Percentiles rank a stretch among this genome's conserved stretches.
Conservation (phyloP, 2,113 vertebrate genomes). For the Apaloderma vittatum region DNA sequence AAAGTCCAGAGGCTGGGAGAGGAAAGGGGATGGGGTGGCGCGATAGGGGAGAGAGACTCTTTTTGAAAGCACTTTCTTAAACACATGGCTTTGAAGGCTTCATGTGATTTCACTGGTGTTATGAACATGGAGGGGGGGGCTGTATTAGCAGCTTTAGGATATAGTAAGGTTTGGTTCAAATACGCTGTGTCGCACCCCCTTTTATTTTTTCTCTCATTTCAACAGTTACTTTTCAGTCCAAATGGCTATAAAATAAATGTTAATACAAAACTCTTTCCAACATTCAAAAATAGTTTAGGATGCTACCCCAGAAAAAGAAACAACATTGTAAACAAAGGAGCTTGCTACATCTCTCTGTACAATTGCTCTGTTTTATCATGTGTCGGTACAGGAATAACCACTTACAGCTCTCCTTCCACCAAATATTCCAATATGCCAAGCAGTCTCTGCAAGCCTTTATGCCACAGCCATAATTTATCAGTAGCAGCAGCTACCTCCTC, state of each 20-base stretch:
- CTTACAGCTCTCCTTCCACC: slow-evolving; percentile 4
- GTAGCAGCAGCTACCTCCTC: slow-evolving; percentile 50
- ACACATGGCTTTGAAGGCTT: not conserved
- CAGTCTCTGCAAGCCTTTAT: slow-evolving; percentile 11
- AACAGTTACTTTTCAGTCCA: not conserved
- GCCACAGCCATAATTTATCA: slow-evolving; percentile 60
- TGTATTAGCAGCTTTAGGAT: not conserved
- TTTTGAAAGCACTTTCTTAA: not conserved
- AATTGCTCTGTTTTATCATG: not conserved
- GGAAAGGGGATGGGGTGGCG: not conserved
- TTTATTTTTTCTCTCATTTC: not conserved
- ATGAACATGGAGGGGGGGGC: too few species aligned
- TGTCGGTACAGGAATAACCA: slow-evolving; percentile 6
- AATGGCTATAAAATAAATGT: not conserved
- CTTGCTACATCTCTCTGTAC: not conserved
- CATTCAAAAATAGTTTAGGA: not conserved
- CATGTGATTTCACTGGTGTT: not conserved
- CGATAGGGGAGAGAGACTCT: not conserved
- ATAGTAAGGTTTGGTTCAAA: not conserved
- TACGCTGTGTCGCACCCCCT: not conserved
- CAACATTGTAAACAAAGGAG: not conserved
- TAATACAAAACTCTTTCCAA: not conserved
- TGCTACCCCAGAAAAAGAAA: not conserved
- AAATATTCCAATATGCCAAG: not conserved
- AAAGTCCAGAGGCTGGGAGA: slow-evolving; percentile 26